These are phyloP conservation scores for Stramonita haemastoma DNA, from an alignment of 2,888 invertebrate genomes.

Conservation along the genomic window DNA sequence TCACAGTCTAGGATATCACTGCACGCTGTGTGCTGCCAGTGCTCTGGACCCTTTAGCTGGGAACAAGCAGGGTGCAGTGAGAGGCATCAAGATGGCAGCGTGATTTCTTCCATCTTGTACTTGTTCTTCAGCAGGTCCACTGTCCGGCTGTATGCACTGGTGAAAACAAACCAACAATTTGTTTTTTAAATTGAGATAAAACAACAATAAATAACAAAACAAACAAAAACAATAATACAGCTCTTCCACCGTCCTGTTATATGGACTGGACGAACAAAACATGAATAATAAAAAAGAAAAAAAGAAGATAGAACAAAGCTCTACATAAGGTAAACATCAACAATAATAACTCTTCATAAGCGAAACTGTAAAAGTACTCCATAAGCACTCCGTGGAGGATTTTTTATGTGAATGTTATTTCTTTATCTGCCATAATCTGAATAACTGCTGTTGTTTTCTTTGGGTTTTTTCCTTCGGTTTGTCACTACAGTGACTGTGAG, in stretches of 20 bases:
- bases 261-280: slow-evolving; percentile 63
- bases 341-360: not conserved
- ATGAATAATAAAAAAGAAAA: not conserved
- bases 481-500: no score
- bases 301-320: not conserved
- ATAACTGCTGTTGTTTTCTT: not conserved
- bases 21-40: not conserved
- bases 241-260: slow-evolving; percentile 57
- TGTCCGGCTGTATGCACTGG: slow-evolving; percentile 67
- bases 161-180: slow-evolving; percentile 49
- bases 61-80: not conserved
- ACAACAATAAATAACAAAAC: no score
- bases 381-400: not conserved
- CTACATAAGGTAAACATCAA: not conserved
- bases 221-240: no score
- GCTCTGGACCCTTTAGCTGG: not conserved
- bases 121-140: slow-evolving; percentile 57
- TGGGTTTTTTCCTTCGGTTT: no score
- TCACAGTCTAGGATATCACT: not conserved
- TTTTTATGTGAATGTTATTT: not conserved
- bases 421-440: not conserved
- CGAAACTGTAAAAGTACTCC: not conserved
- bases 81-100: not conserved
- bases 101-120: slow-evolving; percentile 54
- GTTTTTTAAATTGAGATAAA: not conserved